Base-by-base conservation (phyloP, 2,113 vertebrate genomes). In the Shinisaurus crocodilurus region DNA sequence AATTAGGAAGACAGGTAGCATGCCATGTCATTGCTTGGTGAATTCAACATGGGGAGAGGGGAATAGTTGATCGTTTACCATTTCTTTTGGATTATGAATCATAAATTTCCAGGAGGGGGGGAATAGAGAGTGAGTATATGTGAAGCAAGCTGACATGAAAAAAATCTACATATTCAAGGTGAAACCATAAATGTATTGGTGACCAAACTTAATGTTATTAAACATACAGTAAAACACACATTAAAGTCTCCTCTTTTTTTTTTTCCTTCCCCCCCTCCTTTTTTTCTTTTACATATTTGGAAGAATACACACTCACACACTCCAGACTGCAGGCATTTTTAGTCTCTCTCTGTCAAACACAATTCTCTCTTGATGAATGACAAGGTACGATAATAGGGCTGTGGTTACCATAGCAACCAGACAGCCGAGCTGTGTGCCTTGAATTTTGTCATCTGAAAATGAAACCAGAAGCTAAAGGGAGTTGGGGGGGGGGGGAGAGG, bases 331-430 rank as follows among this genome's bases (percentile, higher is more conserved):
- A 98, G 97, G 97, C 97, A 96, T 98, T 97, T 88, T 97, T 95
- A 96, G 96, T 97, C 96, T 97, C 95, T 95, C 97, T 98, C 98
- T 97, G 96, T 98, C 98, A 98, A 98, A 98, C 97, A 96, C 97
- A 98, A 97, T 98, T 98, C 98, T 98, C 98, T 99, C 98, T 98
- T 98, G 98, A 99, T 99, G 98, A 99, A 99, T 99, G 98, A 98
- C 98, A 98, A 99, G 98, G 98, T 99, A 98, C 96, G 97, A 99
- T 99, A 99, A 99, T 99, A 98, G 98, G 89, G 97, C 98, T 98
- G 96, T 96, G 97, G 98, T 99, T 98, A 82, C 98, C 98, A 98
- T 98, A 97, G 98, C 97, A 99, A 99, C 99, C 97, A 99, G 98
- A 99, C 98, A 97, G 97, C 97, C 98, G 97, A 98, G 95, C 98